phyloP scores from a whole-genome alignment of 2,797 vertebrate genomes.

The Acipenser oxyrinchus region DNA sequence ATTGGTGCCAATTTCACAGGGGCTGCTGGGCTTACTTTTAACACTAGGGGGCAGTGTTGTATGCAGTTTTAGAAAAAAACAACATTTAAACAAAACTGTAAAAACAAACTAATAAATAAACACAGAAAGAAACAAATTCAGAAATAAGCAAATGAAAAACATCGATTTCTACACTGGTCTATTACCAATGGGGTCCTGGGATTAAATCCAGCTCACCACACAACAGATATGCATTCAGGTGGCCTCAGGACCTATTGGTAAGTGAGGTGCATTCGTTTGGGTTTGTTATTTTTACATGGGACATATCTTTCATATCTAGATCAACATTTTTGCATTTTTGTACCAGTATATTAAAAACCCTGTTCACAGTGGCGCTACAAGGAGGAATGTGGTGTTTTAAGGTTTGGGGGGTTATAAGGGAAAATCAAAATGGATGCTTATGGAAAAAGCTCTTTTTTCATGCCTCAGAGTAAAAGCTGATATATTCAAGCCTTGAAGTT shows the following conservation, averaged over 20 bases:
- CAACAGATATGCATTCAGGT: neutral
- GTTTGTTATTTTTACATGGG: too few relatives aligned
- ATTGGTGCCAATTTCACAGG: slow-evolving; percentile 20
- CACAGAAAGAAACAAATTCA: slow-evolving; percentile 18
- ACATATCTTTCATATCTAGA: too few relatives aligned
- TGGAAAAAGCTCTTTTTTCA: slow-evolving; percentile 28
- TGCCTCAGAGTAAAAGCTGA: slow-evolving; percentile 13
- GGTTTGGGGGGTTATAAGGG: slow-evolving; percentile 13
- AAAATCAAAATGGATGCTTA: slow-evolving; percentile 29
- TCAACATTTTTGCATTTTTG: too few relatives aligned
- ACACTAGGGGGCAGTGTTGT: slow-evolving; percentile 33
- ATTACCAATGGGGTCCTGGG: neutral
- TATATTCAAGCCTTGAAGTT: slow-evolving; percentile 1
- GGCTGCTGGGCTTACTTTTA: slow-evolving; percentile 8
- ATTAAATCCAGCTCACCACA: slow-evolving; percentile 22
- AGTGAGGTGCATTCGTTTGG: too few relatives aligned
- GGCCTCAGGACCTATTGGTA: too few relatives aligned
- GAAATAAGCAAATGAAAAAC: slow-evolving; percentile 10
- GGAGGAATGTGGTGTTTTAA: too few relatives aligned
- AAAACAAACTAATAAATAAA: slow-evolving; percentile 16
- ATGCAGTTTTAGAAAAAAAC: slow-evolving; percentile 14
- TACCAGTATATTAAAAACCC: too few relatives aligned
- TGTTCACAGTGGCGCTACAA: too few relatives aligned
- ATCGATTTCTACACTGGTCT: slow-evolving; percentile 2
- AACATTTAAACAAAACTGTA: slow-evolving; percentile 16